Conservation (phyloP, 2,888 invertebrate species). For the Brachylomia viminalis region DNA sequence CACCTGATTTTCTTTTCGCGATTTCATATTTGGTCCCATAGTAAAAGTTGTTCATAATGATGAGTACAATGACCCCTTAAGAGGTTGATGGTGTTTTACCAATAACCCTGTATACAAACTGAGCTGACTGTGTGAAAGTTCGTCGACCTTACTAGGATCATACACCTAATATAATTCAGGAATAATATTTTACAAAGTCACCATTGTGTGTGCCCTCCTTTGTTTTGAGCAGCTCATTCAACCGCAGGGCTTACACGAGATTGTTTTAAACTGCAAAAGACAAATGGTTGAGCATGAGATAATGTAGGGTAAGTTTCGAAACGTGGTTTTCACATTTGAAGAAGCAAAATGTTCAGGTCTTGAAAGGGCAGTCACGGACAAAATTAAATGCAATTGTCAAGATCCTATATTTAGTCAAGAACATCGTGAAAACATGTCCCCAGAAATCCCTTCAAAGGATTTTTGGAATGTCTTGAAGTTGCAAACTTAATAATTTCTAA, state of each 20-base stretch:
- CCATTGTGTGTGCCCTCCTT: conserved; percentile 52
- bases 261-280: conserved; percentile 52
- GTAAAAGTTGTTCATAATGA: too few relatives aligned
- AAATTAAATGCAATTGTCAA: not conserved
- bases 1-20: too few relatives aligned
- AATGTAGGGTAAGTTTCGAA: conserved; percentile 13
- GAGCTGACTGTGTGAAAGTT: not conserved
- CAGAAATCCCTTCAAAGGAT: not conserved
- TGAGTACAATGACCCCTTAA: too few relatives aligned
- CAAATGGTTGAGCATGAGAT: conserved; percentile 30
- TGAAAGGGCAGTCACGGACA: not conserved
- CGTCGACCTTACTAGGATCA: not conserved
- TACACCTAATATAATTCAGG: conserved; percentile 20
- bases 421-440: not conserved
- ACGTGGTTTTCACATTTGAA: conserved; percentile 24
- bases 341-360: conserved; percentile 14
- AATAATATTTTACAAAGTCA: conserved; percentile 48
- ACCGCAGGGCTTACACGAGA: conserved; percentile 22
- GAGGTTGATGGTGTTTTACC: too few relatives aligned
- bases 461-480: not conserved
- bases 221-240: conserved; percentile 52
- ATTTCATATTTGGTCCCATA: too few relatives aligned
- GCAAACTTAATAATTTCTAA: not conserved
- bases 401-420: not conserved
- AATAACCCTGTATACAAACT: too few relatives aligned